Percentiles rank a stretch among this genome's conserved stretches.
Evolutionary conservation across 1,140 invertebrate genomes (phyloP).

Genomic region (Melitaea cinxia): DNA sequence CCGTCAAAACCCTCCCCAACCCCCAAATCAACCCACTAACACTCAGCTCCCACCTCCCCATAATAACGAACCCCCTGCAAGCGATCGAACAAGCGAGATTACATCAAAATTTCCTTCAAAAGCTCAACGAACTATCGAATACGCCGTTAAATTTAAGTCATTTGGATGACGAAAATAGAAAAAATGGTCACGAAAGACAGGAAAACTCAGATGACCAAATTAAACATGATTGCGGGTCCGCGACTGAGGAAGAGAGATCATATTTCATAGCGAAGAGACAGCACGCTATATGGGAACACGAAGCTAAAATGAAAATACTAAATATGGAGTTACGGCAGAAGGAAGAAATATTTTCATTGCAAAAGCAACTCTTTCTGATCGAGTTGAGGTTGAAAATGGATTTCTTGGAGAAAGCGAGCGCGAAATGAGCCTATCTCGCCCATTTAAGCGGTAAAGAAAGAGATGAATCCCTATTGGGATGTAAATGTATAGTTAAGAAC

Average conservation of each 20-base stretch:
- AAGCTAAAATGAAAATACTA: conserved; percentile 79
- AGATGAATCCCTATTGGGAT: background rate
- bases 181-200: conserved; percentile 53
- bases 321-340: conserved; percentile 79
- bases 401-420: conserved; percentile 79
- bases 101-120: conserved; percentile 67
- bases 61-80: conserved; percentile 61
- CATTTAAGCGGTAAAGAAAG: background rate
- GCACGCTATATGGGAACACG: conserved; percentile 79
- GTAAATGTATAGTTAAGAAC: background rate
- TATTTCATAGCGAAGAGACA: conserved; percentile 77
- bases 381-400: conserved; percentile 81
- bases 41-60: conserved; percentile 40
- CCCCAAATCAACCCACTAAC: conserved; percentile 45
- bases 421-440: conserved; percentile 53
- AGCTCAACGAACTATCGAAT: conserved; percentile 73
- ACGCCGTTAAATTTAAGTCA: conserved; percentile 77
- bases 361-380: conserved; percentile 79
- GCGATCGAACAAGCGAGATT: conserved; percentile 67
- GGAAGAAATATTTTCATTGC: conserved; percentile 79
- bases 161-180: conserved; percentile 66
- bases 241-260: conserved; percentile 73
- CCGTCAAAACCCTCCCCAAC: conserved; percentile 40
- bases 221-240: conserved; percentile 58
- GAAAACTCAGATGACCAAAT: conserved; percentile 54